Percentiles rank a stretch among this genome's conserved stretches.
These are phyloP conservation scores for Thunnus albacares DNA, from an alignment of 2,797 vertebrate genomes.

Conservation along the genomic window DNA sequence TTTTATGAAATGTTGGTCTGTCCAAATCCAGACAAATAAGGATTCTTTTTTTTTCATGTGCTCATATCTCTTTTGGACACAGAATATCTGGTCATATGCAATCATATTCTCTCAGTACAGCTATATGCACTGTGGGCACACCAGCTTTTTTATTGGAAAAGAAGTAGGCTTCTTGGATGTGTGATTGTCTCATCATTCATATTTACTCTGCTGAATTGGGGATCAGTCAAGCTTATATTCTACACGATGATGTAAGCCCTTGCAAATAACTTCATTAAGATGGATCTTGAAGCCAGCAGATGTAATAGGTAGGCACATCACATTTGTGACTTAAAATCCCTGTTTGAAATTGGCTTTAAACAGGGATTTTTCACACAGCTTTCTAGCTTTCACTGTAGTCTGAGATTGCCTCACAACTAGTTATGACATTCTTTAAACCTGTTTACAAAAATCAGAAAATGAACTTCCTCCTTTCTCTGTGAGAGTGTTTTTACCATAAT, in stretches of 20 bases:
- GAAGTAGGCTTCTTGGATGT: conserved; percentile 37
- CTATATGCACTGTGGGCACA: conserved; percentile 16
- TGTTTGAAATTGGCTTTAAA: conserved; percentile 56
- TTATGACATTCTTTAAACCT: conserved; percentile 25
- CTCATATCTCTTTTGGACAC: conserved; percentile 12
- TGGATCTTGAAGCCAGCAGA: conserved; percentile 51
- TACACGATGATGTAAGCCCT: conserved; percentile 62
- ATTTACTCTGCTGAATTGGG: conserved; percentile 73
- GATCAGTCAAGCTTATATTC: conserved; percentile 71
- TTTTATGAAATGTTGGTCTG: not conserved
- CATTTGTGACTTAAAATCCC: conserved; percentile 48
- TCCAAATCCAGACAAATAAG: conserved; percentile 17
- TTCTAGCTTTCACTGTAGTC: not conserved
- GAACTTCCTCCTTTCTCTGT: not conserved
- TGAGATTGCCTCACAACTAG: conserved; percentile 13
- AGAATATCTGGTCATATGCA: conserved; percentile 17
- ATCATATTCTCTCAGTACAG: conserved; percentile 14
- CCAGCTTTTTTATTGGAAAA: conserved; percentile 39
- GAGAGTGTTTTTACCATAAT: conserved; percentile 36
- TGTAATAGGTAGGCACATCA: conserved; percentile 38
- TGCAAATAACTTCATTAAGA: conserved; percentile 73
- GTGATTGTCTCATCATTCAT: conserved; percentile 70
- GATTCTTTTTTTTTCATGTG: not conserved
- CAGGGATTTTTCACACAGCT: conserved; percentile 40
- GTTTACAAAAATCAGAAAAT: conserved; percentile 25